Evolutionary conservation across 2,797 vertebrate genomes (phyloP).

Genomic region (Rhinella marina): DNA sequence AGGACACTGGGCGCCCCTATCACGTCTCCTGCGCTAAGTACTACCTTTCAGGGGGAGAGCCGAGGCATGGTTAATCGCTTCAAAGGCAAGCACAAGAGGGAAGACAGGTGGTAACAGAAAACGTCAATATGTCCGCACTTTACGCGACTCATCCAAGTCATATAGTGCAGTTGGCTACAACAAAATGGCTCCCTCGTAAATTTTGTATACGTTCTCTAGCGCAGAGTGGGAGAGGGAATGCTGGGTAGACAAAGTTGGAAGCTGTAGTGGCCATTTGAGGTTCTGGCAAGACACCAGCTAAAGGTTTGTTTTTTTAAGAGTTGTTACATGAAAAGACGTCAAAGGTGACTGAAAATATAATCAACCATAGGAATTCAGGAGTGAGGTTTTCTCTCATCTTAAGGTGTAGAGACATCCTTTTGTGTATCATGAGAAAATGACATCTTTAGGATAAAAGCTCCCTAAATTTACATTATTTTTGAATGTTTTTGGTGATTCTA

Average conservation of each 20-base stretch:
- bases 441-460: too few relatives aligned
- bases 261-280: background rate
- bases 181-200: background rate
- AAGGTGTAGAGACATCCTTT: too few relatives aligned
- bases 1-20: background rate
- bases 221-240: background rate
- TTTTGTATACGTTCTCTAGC: background rate
- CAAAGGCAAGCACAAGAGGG: background rate
- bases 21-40: slow-evolving; percentile 5
- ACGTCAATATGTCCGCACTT: background rate
- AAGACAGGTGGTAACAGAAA: background rate
- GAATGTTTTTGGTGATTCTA: too few relatives aligned
- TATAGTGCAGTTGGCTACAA: background rate
- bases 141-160: too few relatives aligned
- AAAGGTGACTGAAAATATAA: background rate
- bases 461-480: too few relatives aligned
- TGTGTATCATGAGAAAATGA: too few relatives aligned
- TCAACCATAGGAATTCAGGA: too few relatives aligned
- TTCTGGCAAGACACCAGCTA: background rate
- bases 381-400: too few relatives aligned
- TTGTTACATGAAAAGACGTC: background rate
- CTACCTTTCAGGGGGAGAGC: background rate
- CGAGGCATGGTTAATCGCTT: background rate
- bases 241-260: too few relatives aligned
- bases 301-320: background rate